A percentile compares a stretch with the other conserved stretches of the same genome.
Evolutionary conservation across 2,888 invertebrate genomes (phyloP).

Genomic region (Neoascia interrupta): DNA sequence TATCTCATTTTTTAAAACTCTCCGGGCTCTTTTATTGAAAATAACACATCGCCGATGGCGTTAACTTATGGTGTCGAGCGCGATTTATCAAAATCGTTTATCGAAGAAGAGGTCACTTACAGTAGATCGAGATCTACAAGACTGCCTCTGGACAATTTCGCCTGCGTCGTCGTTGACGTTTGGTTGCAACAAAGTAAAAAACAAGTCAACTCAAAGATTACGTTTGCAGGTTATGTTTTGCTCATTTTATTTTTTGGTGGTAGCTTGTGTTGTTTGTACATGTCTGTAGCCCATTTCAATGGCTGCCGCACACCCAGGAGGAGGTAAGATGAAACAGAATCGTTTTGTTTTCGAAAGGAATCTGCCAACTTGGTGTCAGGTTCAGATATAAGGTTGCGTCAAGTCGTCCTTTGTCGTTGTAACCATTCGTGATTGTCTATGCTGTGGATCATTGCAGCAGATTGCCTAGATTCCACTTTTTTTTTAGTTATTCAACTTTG

Average conservation of each 20-base stretch:
- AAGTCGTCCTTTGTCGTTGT: not conserved
- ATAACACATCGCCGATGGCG: conserved; percentile 39
- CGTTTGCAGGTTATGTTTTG: too few relatives aligned
- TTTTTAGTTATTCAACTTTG: too few relatives aligned
- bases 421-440: too few relatives aligned
- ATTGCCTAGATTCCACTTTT: too few relatives aligned
- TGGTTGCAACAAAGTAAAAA: not conserved
- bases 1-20: too few relatives aligned
- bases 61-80: conserved; percentile 58
- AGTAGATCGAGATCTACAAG: conserved; percentile 21
- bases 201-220: conserved; percentile 18
- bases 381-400: conserved; percentile 23
- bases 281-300: conserved; percentile 30
- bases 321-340: conserved; percentile 42
- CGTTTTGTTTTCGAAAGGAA: not conserved
- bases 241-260: too few relatives aligned
- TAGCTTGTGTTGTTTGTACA: not conserved
- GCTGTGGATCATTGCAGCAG: too few relatives aligned
- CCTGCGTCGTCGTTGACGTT: not conserved
- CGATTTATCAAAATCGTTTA: conserved; percentile 53
- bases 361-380: conserved; percentile 28
- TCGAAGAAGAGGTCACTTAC: conserved; percentile 49
- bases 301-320: not conserved
- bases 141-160: conserved; percentile 47
- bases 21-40: conserved; percentile 22